Evolutionary conservation across 2,797 vertebrate species (phyloP), one percentile per base, ranked within the genome.

Genomic region (Florisuga fusca): DNA sequence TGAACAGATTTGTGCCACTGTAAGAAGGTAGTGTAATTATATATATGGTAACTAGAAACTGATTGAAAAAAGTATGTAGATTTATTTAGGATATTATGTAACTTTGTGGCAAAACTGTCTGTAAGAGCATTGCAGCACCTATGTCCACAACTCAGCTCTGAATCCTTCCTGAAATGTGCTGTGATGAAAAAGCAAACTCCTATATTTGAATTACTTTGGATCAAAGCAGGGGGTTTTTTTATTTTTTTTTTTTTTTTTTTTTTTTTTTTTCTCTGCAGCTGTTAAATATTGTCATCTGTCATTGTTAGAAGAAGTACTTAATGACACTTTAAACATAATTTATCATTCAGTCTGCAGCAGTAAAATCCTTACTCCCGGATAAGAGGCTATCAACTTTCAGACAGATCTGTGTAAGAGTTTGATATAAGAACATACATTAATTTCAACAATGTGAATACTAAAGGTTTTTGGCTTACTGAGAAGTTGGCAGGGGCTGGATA

Each of bases 221-320:
- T 41, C 33, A 66, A 78, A 84, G 12, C 31, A 78, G 22, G 6
- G 6, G 18, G 45, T 79, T 51, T 3, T 11, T 48, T 9, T 4
- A 8, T 27, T 7, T 51, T 51, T 51, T 15, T 34, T 46, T 4
- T 13, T 18, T n/a, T 36, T 50, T 33, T 34, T 45, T 57, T 46
- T 34, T 29, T 62, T 41, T 8, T 2, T 4, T 34, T 25, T 1
- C 6, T 31, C 27, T 51, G 25, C 72, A 81, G 36, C 67, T 79
- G 23, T 73, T 89, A 91, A 82, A n/a, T 79, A 46, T 45, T 78
- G 43, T 76, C 21, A 84, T 96, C 20, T 73, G 31, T 89, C 68
- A 87, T 73, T 80, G 53, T 87, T 93, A 71, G 68, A 87, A 85
- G 38, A 54, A 89, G 26, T 69, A 73, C 31, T 69, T 89, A 89